phyloP scores from a whole-genome alignment of 2,888 invertebrate species.

The Ophioninae sp. region DNA sequence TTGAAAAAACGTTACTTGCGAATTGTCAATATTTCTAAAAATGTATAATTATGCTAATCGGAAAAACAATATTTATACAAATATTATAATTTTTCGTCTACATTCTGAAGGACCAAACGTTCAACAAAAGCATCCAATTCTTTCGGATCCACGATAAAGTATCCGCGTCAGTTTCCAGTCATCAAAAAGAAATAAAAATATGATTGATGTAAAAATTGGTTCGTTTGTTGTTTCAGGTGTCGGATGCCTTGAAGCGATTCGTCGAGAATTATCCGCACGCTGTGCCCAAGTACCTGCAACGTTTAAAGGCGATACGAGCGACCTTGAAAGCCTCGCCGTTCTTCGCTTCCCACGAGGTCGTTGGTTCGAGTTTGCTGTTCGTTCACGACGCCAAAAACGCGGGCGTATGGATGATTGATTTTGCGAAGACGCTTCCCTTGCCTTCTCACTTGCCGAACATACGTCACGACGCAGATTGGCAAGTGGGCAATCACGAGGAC shows the following conservation, averaged over 20 bases:
- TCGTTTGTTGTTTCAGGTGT: slow-evolving; percentile 81
- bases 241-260: slow-evolving; percentile 91
- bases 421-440: slow-evolving; percentile 95
- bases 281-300: slow-evolving; percentile 90
- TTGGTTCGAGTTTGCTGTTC: slow-evolving; percentile 96
- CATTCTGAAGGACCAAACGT: neutral
- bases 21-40: neutral
- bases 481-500: slow-evolving; percentile 97
- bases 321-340: slow-evolving; percentile 93
- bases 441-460: slow-evolving; percentile 87
- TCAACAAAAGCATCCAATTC: neutral
- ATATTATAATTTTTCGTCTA: neutral
- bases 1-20: neutral
- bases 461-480: slow-evolving; percentile 92
- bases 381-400: slow-evolving; percentile 95
- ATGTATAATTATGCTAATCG: too few relatives aligned
- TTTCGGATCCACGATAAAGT: neutral
- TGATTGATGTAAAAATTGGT: slow-evolving; percentile 3
- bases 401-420: slow-evolving; percentile 98
- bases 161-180: neutral
- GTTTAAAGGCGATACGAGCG: slow-evolving; percentile 91
- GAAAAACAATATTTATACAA: neutral
- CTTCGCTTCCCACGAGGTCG: slow-evolving; percentile 95
- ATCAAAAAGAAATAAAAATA: neutral
- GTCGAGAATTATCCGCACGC: slow-evolving; percentile 90